These are phyloP conservation scores for Eutolmus rufibarbis DNA, from an alignment of 2,888 invertebrate species.

Conservation along the genomic window DNA sequence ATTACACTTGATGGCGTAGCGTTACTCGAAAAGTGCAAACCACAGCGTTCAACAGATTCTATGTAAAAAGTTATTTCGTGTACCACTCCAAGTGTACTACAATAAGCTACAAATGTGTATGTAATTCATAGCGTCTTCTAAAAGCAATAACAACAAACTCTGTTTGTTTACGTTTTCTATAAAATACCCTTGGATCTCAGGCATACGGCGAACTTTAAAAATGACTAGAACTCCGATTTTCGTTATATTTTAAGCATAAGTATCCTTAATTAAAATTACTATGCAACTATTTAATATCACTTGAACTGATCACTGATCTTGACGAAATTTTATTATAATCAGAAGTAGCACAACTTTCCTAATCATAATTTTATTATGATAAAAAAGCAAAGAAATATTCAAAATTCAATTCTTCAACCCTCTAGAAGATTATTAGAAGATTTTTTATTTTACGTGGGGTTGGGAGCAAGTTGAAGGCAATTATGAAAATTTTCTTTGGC, in stretches of 20 bases:
- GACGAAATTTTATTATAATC: not conserved
- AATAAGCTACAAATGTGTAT: slow-evolving; percentile 14
- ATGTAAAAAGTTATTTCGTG: slow-evolving; percentile 3
- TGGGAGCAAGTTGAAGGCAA: too few relatives aligned
- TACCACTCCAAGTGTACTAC: not conserved
- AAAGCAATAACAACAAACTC: slow-evolving; percentile 41
- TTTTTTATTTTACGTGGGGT: too few relatives aligned
- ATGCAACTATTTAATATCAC: too few relatives aligned
- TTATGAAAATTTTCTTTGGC: too few relatives aligned
- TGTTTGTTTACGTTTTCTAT: not conserved
- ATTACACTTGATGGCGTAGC: not conserved
- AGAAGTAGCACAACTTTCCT: too few relatives aligned
- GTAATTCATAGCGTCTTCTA: slow-evolving; percentile 41
- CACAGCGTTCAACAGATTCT: slow-evolving; percentile 28
- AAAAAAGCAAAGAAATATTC: too few relatives aligned
- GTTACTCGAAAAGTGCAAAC: slow-evolving; percentile 37
- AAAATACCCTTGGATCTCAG: not conserved
- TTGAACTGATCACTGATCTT: not conserved
- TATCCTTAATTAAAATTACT: not conserved
- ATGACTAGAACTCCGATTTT: not conserved
- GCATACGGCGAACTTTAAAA: not conserved
- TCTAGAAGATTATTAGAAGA: too few relatives aligned
- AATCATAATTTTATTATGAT: too few relatives aligned
- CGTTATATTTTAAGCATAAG: not conserved
- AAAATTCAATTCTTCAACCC: too few relatives aligned